These are phyloP conservation scores for Scaptomyza parva DNA, from an alignment of 2,888 invertebrate species.

Conservation along the genomic window DNA sequence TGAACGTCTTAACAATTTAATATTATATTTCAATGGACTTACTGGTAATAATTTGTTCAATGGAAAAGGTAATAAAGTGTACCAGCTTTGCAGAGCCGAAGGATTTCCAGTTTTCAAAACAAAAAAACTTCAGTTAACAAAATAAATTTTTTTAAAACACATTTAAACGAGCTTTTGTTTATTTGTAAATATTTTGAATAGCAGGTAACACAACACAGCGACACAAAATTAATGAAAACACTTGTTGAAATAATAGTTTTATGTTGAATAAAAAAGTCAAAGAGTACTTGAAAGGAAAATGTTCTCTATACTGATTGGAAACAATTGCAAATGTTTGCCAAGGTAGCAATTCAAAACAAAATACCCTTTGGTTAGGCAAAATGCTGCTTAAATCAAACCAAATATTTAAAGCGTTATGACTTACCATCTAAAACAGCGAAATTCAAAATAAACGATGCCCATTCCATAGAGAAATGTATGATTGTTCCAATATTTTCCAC, in stretches of 20 bases:
- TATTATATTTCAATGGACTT: no score
- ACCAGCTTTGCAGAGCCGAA: no score
- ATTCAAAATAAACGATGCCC: slow-evolving; percentile 98
- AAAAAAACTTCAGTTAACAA: no score
- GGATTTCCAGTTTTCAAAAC: no score
- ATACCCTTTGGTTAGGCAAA: not conserved
- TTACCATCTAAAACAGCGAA: slow-evolving; percentile 98
- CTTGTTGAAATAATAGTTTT: not conserved
- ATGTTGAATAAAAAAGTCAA: not conserved
- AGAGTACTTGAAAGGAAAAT: not conserved
- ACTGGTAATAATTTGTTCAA: no score
- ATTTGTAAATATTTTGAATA: not conserved
- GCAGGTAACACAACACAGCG: no score
- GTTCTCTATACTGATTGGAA: no score
- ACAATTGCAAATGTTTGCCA: no score
- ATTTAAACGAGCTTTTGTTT: not conserved
- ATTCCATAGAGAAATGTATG: slow-evolving; percentile 96
- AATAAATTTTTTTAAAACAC: no score
- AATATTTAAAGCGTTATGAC: slow-evolving; percentile 83
- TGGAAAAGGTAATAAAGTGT: no score
- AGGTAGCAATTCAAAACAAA: no score
- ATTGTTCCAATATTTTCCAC: slow-evolving; percentile 93
- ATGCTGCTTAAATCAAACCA: not conserved
- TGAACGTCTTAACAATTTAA: no score
- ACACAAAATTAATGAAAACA: not conserved